phyloP scores from a whole-genome alignment of 2,888 invertebrate species.

The Hybos culiciformis region DNA sequence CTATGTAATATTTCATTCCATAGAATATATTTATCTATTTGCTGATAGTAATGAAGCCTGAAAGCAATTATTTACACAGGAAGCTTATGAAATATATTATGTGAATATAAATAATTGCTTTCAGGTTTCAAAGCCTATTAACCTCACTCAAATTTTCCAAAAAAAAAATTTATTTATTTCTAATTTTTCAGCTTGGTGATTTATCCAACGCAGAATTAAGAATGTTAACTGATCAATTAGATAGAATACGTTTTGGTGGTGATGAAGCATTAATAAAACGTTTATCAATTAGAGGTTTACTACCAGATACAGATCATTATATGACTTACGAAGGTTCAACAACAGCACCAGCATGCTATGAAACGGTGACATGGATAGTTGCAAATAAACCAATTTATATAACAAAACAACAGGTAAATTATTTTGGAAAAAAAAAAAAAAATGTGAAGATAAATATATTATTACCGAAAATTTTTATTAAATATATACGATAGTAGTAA shows the following conservation, averaged over 20 bases:
- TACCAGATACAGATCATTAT: slow-evolving; percentile 87
- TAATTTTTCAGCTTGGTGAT: slow-evolving; percentile 67
- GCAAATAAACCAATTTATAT: slow-evolving; percentile 97
- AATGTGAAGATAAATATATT: no score
- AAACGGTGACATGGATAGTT: slow-evolving; percentile 97
- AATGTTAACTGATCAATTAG: slow-evolving; percentile 81
- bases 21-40: no score
- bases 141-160: not conserved
- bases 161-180: not conserved
- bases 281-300: slow-evolving; percentile 71
- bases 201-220: slow-evolving; percentile 82
- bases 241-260: slow-evolving; percentile 83
- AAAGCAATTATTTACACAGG: no score
- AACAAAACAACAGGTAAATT: slow-evolving; percentile 83
- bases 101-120: no score
- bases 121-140: no score
- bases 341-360: slow-evolving; percentile 93
- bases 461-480: no score
- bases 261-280: slow-evolving; percentile 73
- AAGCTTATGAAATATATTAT: no score
- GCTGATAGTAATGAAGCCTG: no score
- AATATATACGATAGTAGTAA: no score
- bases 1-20: no score
- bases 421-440: no score
- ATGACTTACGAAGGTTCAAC: slow-evolving; percentile 97